These are phyloP conservation scores for Thaleichthys pacificus DNA, from an alignment of 2,797 vertebrate genomes.

Conservation along the genomic window DNA sequence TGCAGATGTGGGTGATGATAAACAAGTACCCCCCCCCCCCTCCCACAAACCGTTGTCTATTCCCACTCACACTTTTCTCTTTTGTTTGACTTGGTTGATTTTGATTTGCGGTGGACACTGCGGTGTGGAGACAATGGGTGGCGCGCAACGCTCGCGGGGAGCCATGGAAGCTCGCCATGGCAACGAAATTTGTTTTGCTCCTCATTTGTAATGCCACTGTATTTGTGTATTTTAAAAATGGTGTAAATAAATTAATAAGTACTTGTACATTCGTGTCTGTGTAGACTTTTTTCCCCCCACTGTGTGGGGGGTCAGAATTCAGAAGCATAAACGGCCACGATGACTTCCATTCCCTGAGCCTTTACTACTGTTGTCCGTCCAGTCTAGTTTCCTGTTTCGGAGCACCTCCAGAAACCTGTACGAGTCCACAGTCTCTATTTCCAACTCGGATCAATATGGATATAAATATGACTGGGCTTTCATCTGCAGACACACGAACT, in stretches of 20 bases:
- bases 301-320: not conserved
- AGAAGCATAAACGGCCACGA: too few relatives aligned
- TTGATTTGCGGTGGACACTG: constrained; percentile 43
- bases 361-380: too few relatives aligned
- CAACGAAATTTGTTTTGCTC: constrained; percentile 56
- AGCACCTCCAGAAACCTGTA: too few relatives aligned
- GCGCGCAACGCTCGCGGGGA: constrained; percentile 63
- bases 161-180: constrained; percentile 58
- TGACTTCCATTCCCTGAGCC: too few relatives aligned
- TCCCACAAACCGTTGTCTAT: constrained; percentile 25
- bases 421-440: too few relatives aligned
- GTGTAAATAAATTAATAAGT: constrained; percentile 96
- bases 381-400: too few relatives aligned
- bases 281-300: not conserved
- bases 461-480: too few relatives aligned
- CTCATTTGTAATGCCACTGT: constrained; percentile 87
- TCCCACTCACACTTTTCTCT: constrained; percentile 15
- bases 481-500: too few relatives aligned
- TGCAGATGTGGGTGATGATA: constrained; percentile 48
- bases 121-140: constrained; percentile 42
- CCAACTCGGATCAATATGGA: too few relatives aligned
- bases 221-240: constrained; percentile 91
- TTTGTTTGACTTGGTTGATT: constrained; percentile 40
- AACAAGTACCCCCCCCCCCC: constrained; percentile 48
- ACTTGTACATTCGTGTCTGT: constrained; percentile 72